Conservation (phyloP, 1,140 invertebrate species). For the Gryllus bimaculatus region DNA sequence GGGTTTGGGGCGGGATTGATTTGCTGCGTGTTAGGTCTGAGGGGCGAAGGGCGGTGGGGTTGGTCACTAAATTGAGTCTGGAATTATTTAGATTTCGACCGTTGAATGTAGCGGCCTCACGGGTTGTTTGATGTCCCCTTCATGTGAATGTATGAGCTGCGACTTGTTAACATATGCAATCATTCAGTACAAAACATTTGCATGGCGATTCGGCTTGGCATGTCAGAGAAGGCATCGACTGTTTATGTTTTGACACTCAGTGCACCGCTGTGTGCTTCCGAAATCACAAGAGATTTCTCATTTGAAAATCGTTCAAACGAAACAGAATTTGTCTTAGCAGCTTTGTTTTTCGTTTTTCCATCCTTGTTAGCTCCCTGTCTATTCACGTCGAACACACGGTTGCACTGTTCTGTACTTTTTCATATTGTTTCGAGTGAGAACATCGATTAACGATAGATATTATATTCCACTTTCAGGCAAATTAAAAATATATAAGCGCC, state of each 20-base stretch:
- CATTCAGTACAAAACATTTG: constrained; percentile 5
- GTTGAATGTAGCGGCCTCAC: background rate
- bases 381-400: no score
- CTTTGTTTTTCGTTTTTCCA: no score
- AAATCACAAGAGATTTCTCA: background rate
- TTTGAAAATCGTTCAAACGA: no score
- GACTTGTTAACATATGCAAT: constrained; percentile 1
- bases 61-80: constrained; percentile 1
- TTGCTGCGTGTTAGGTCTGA: background rate
- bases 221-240: background rate
- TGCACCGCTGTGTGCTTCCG: background rate
- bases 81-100: constrained; percentile 5
- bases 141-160: constrained; percentile 1
- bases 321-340: no score
- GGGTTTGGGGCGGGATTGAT: background rate
- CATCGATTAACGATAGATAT: no score
- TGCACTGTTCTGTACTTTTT: no score
- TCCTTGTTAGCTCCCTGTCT: no score
- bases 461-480: no score
- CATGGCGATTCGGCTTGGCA: background rate
- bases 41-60: background rate
- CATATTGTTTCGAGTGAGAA: no score
- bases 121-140: background rate
- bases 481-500: no score
- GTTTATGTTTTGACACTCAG: background rate